Evolutionary conservation across 2,797 vertebrate species (phyloP).

Genomic region (Ispidina picta): DNA sequence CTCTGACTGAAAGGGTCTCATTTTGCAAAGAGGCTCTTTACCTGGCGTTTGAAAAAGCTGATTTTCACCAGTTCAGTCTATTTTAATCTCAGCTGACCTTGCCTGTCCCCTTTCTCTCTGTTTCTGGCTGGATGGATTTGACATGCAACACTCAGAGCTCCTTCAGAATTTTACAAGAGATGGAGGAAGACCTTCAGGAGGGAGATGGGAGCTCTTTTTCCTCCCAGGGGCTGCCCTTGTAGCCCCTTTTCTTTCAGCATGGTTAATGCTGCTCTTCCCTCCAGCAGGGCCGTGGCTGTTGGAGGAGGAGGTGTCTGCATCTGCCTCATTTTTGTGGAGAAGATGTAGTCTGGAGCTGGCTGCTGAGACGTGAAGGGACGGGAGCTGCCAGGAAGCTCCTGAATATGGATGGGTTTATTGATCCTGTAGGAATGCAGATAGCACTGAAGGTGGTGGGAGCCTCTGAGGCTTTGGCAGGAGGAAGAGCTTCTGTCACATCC

Average conservation of each 20-base stretch:
- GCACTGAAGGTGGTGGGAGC: background rate
- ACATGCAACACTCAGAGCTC: background rate
- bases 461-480: background rate
- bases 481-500: background rate
- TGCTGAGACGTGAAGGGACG: background rate
- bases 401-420: background rate
- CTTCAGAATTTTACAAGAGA: background rate
- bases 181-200: background rate
- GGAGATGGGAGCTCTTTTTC: background rate
- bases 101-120: rapidly evolving
- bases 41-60: background rate
- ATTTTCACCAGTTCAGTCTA: rapidly evolving
- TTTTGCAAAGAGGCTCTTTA: background rate
- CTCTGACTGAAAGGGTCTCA: background rate
- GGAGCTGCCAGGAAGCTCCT: background rate
- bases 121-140: background rate
- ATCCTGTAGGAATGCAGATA: background rate
- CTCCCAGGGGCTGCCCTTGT: rapidly evolving
- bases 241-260: background rate
- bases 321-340: background rate
- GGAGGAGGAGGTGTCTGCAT: rapidly evolving
- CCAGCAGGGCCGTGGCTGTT: rapidly evolving
- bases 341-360: background rate
- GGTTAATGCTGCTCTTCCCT: background rate
- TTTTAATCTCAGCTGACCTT: background rate